Base-by-base conservation (phyloP, 2,797 vertebrate species). In the Protonibea diacanthus region DNA sequence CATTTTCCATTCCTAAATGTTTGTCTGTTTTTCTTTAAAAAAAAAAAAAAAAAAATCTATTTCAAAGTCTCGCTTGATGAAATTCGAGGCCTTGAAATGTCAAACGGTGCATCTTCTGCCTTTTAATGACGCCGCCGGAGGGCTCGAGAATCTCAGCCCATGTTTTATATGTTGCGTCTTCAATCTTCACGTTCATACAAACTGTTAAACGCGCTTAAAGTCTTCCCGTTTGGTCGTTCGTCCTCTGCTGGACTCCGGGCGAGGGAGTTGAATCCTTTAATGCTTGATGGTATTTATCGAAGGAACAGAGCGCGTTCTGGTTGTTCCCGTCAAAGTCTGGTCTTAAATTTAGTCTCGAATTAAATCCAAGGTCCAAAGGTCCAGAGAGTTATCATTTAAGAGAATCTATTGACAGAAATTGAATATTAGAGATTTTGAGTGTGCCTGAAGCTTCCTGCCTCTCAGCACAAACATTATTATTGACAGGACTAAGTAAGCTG, bases 1-100 rank as follows among this genome's bases (percentile, higher is more conserved):
- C 90, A 92, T 94, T 95, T 95, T 92, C 91, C 94, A 95, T 95
- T 94, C 93, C 90, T 94, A 93, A 79, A 52, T 0, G 0, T 17
- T 75, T 81, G 78, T 83, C 65, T 85, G 42, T 44, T 5, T 85
- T 40, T 40, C 59, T 69, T 63, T 78, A 51, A 2, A 6, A 29
- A 29, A 29, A 5, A 29, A 29, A 29, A 29, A 5, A 33, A 33
- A 33, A 52, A 38, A 38, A 20, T 42, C 59, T 17, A 9, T 14
- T 63, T 77, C 2, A 49, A 52, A 71, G 45, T 72, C 25, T 52
- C 2, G 1, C n/a, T 45, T 40, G 48, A 76, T 60, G 14, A 51
- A 71, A 57, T 65, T 57, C 51, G 29, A 76, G 68, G 51, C 49
- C 58, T 67, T 47, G 0, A 68, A 60, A 70, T 69, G 67, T 76